Conservation (phyloP, 2,888 invertebrate species). For the Cinara cedri region DNA sequence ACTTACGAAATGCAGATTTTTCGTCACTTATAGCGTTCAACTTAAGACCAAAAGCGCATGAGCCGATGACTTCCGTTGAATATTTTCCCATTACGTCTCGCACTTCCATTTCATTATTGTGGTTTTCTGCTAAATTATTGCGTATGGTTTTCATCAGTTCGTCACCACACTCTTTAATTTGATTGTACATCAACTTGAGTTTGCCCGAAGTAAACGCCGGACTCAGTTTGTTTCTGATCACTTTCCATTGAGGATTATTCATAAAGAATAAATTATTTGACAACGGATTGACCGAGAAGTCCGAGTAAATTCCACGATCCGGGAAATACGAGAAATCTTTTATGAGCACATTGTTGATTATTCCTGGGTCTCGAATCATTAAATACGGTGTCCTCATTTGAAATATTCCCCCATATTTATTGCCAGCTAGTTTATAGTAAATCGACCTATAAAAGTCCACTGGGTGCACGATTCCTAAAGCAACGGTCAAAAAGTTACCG, state of each 20-base stretch:
- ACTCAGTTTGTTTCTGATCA: conserved; percentile 65
- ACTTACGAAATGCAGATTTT: conserved; percentile 63
- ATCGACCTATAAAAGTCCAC: conserved; percentile 1
- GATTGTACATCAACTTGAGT: conserved; percentile 66
- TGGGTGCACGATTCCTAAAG: not conserved
- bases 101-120: conserved; percentile 61
- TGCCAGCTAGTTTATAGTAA: conserved; percentile 8
- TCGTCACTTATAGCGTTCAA: conserved; percentile 63
- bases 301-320: conserved; percentile 63
- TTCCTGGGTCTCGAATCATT: conserved; percentile 64
- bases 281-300: conserved; percentile 62
- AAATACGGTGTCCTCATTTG: conserved; percentile 65
- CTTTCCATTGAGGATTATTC: conserved; percentile 67
- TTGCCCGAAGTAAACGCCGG: conserved; percentile 68
- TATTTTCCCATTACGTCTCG: conserved; percentile 64
- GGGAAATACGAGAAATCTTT: conserved; percentile 65
- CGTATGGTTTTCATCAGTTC: conserved; percentile 60
- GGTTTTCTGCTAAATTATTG: not conserved
- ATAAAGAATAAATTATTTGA: conserved; percentile 63
- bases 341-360: conserved; percentile 65
- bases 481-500: conserved; percentile 11
- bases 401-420: conserved; percentile 64
- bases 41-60: conserved; percentile 65
- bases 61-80: conserved; percentile 65
- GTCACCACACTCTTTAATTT: conserved; percentile 64